Evolutionary conservation across 2,113 vertebrate genomes (phyloP).

Genomic region (Phasianus colchicus): DNA sequence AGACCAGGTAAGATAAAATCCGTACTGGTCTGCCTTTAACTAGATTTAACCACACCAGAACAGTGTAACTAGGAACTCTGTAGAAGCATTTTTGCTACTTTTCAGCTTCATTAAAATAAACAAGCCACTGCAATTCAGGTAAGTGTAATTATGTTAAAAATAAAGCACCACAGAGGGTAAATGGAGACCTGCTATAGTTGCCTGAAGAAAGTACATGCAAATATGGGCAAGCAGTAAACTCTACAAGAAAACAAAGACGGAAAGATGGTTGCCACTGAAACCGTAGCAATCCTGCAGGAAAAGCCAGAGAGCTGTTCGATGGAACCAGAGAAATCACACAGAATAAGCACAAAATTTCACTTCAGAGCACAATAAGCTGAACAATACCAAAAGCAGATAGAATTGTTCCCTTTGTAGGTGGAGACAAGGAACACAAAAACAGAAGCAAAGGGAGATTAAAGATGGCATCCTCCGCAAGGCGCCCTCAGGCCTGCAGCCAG

Average conservation of each 20-base stretch:
- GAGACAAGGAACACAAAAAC: background rate
- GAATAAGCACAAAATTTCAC: background rate
- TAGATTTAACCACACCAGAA: background rate
- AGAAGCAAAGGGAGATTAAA: background rate
- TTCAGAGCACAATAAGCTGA: background rate
- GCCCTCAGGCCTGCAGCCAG: background rate
- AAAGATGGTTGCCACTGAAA: background rate
- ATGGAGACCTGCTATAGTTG: background rate
- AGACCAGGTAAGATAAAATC: background rate
- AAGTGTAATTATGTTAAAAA: background rate
- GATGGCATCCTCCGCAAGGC: background rate
- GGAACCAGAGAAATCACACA: background rate
- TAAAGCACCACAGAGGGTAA: background rate
- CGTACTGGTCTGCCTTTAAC: background rate
- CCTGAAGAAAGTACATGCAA: background rate
- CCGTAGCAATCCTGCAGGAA: background rate
- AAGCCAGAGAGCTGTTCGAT: background rate
- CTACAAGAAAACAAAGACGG: background rate
- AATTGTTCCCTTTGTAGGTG: background rate
- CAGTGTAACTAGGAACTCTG: rapidly evolving
- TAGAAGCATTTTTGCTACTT: background rate
- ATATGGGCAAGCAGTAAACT: background rate
- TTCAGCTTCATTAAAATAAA: background rate
- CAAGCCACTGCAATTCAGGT: background rate
- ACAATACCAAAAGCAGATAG: background rate